These are phyloP conservation scores for Smittia sp. DNA, from an alignment of 2,888 invertebrate genomes.

Conservation along the genomic window DNA sequence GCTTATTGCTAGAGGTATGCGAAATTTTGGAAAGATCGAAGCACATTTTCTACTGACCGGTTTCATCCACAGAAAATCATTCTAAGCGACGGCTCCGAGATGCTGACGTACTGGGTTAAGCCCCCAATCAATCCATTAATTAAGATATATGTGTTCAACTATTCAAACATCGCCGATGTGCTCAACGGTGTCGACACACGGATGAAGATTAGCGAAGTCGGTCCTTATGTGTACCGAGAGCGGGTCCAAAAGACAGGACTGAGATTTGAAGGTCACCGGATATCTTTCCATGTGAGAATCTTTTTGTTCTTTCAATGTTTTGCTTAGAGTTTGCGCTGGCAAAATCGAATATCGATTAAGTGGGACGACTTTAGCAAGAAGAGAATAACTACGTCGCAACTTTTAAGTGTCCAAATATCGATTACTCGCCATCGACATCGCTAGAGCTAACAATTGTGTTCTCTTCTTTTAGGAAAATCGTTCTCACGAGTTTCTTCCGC, in stretches of 20 bases:
- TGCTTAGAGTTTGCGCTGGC: no score
- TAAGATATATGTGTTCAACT: constrained; percentile 72
- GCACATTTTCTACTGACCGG: neutral
- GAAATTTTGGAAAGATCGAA: no score
- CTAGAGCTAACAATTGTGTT: neutral
- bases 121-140: constrained; percentile 50
- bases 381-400: neutral
- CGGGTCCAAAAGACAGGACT: constrained; percentile 84
- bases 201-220: constrained; percentile 63
- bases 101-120: constrained; percentile 52
- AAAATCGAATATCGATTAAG: no score
- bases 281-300: constrained; percentile 60
- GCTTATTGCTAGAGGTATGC: constrained; percentile 59
- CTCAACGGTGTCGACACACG: constrained; percentile 58
- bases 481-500: constrained; percentile 63
- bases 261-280: constrained; percentile 76
- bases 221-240: constrained; percentile 61
- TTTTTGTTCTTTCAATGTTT: neutral
- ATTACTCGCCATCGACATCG: neutral
- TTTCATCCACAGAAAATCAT: constrained; percentile 57
- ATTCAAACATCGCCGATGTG: constrained; percentile 70
- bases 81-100: constrained; percentile 58
- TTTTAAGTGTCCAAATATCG: neutral
- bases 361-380: no score
- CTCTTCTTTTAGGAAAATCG: constrained; percentile 58